Evolutionary conservation across 2,888 invertebrate genomes (phyloP).

Genomic region (Mechanitis mazaeus): DNA sequence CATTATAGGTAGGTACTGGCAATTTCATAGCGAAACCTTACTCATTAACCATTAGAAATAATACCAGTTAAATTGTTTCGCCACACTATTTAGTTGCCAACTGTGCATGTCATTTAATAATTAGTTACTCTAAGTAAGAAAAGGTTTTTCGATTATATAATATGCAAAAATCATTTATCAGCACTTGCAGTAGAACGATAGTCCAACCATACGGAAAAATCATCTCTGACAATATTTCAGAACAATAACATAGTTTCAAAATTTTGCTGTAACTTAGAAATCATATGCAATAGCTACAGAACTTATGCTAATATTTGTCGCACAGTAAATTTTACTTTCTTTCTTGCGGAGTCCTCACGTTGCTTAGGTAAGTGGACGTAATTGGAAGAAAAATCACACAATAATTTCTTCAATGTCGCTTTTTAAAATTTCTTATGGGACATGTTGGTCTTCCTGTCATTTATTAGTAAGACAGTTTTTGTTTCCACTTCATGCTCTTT

Average conservation of each 20-base stretch:
- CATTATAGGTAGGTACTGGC: conserved; percentile 64
- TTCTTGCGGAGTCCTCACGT: conserved; percentile 77
- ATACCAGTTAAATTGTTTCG: conserved; percentile 58
- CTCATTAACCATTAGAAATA: conserved; percentile 60
- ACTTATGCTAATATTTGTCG: conserved; percentile 58
- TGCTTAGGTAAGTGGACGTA: conserved; percentile 74
- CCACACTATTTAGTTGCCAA: conserved; percentile 65
- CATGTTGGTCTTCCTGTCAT: conserved; percentile 46
- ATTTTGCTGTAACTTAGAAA: conserved; percentile 2
- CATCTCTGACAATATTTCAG: conserved; percentile 26
- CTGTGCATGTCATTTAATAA: conserved; percentile 54
- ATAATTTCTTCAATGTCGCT: conserved; percentile 57
- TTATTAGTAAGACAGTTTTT: conserved; percentile 47
- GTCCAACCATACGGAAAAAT: conserved; percentile 26
- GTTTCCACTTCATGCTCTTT: conserved; percentile 48
- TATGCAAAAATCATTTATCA: conserved; percentile 21
- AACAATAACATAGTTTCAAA: conserved; percentile 35
- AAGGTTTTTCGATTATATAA: conserved; percentile 7
- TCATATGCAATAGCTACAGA: conserved; percentile 53
- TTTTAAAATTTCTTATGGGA: conserved; percentile 43
- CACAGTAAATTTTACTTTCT: conserved; percentile 75
- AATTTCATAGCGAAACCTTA: conserved; percentile 76
- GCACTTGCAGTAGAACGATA: conserved; percentile 25
- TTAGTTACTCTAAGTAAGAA: conserved; percentile 18
- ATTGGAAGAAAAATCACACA: conserved; percentile 51